Base-by-base conservation (phyloP, 2,797 vertebrate species). In the Urocyon cinereoargenteus region DNA sequence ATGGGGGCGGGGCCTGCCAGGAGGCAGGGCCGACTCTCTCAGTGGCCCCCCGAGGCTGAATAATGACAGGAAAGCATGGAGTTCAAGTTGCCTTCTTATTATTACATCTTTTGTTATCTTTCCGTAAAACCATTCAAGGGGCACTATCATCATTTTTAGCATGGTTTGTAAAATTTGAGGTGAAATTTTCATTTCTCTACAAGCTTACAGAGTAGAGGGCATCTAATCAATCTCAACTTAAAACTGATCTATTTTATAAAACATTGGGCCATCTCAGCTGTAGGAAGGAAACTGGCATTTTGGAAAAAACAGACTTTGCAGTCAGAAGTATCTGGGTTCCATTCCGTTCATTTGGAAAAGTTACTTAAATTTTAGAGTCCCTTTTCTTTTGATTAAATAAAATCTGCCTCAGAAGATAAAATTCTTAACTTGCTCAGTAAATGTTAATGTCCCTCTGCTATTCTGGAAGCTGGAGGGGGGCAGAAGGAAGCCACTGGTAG, bases 101-200 rank as follows among this genome's bases (percentile, higher is more conserved):
- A 40, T 22, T 88, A 59, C 22, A 2, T 13, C 16, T 87, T 92
- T 81, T 15, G n/a, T 45, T 86, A 36, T 53, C 64, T 87, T 73
- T 68, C 55, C 21, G 13, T 62, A 86, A 96, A 59, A 72, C 40
- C 26, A 24, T 19, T 75, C 40, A 85, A 40, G 40, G 40, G n/a
- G 34, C 45, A 24, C 79, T 26, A 7, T 19, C 68, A 59, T 88
- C 59, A 61, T 66, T 73, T 94, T 92, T 15, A 78, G 68, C 49
- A 1, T 82, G 36, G 34, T 85, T 90, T 68, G 24, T 86, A 88
- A 66, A 96, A 40, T 90, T 70, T 49, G 82, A 96, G 79, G 16
- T 61, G 40, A 24, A 31, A 49, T 49, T 91, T 94, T 53, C 31
- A 28, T 96, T 92, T 95, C 90, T 86, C 51, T 88, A 2, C 6